Base-by-base conservation (phyloP, 2,888 invertebrate genomes). In the Drosophila paracracens region DNA sequence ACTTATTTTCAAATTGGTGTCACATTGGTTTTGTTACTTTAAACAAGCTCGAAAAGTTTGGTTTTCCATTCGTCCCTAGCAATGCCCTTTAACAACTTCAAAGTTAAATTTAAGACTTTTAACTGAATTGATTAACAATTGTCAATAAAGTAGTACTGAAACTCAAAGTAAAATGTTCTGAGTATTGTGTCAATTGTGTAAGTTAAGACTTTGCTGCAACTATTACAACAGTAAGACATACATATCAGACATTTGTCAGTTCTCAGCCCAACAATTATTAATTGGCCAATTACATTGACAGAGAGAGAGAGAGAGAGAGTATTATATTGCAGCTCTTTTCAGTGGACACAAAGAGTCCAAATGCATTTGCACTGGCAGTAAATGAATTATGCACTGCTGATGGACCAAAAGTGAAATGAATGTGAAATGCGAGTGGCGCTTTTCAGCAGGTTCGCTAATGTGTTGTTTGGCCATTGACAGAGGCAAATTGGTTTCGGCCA, bases 401-500 rank as follows among this genome's bases (percentile, higher is more conserved):
- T 36, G 21, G 35, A 53, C 80, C 56, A 80, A 76, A 76, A 31
- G 51, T 18, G 21, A 18, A 10, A 29, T 2, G 31, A 62, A 51
- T 25, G 5, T 21, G 1, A 31, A 73, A 43, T 43, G 21, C 27
- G 27, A n/a, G 11, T 27, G 52, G 35, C 50, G 25, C 46, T 46
- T 21, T 74, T 56, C 25, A 29, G 21, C 18, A 16, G n/a, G 25
- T 35, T 57, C 64, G 50, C 43, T 46, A 38, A 27, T 33, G 13
- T 29, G 27, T 21, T 33, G 46, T n/a, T 25, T 50, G 56, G 53
- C 67, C 43, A 72, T 76, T 75, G 74, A 77, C 51, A 77, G 54
- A 31, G 50, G 52, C 53, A 67, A 82, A 82, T 82, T 85, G 79
- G 69, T 67, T 75, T 73, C 73, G 75, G 75, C 90, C 90, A 85